phyloP scores from a whole-genome alignment of 1,140 invertebrate genomes.

The Papilio xuthus region DNA sequence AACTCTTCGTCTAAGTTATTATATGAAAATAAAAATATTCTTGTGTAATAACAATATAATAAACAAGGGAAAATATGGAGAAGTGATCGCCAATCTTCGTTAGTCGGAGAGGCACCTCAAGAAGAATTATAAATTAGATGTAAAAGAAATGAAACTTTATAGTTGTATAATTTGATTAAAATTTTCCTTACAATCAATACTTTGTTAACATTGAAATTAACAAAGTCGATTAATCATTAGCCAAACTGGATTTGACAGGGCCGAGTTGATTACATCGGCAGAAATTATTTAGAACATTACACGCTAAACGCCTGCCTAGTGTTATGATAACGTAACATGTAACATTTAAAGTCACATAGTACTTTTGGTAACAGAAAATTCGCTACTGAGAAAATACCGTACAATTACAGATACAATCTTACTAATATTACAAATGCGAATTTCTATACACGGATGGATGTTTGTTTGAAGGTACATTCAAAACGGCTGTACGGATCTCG shows the following conservation, averaged over 20 bases:
- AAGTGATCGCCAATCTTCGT: too few species aligned
- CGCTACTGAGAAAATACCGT: too few species aligned
- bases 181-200: neutral
- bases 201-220: constrained; percentile 1
- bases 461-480: too few species aligned
- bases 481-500: too few species aligned
- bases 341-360: too few species aligned
- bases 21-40: neutral
- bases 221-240: neutral
- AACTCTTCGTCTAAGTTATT: neutral
- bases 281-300: neutral
- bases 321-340: neutral
- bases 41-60: too few species aligned
- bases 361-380: too few species aligned
- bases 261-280: neutral
- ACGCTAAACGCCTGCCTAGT: neutral
- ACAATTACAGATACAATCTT: too few species aligned
- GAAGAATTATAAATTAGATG: neutral
- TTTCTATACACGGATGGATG: too few species aligned
- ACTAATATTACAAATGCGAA: too few species aligned
- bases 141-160: neutral
- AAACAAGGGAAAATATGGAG: too few species aligned
- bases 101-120: too few species aligned
- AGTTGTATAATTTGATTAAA: neutral
- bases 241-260: neutral